Conservation (phyloP, 2,797 vertebrate genomes). For the Rhodeus uyekii region DNA sequence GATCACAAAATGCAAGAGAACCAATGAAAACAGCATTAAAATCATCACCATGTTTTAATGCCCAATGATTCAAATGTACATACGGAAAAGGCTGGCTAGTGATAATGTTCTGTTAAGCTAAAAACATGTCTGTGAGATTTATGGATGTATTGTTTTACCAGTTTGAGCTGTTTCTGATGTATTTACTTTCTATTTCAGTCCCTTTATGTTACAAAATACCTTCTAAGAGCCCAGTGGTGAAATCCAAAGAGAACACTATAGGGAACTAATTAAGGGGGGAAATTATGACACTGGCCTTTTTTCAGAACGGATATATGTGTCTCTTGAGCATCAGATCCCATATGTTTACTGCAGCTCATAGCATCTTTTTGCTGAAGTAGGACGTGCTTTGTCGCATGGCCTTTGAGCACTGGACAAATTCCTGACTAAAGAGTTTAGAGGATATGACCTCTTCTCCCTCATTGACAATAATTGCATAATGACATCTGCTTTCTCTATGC, state of each 20-base stretch:
- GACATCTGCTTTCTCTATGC: slow-evolving; percentile 11
- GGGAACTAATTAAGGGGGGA: neutral
- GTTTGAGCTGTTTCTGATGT: neutral
- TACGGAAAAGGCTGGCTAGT: neutral
- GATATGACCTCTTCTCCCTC: slow-evolving; percentile 46
- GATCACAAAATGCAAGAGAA: neutral
- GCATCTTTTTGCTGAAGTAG: slow-evolving; percentile 27
- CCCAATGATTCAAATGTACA: neutral
- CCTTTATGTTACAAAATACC: neutral
- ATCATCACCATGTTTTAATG: slow-evolving; percentile 25
- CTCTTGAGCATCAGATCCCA: slow-evolving; percentile 15
- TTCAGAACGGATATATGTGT: neutral
- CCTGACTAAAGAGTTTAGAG: slow-evolving; percentile 44
- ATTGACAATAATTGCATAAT: slow-evolving; percentile 50
- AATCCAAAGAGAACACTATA: neutral
- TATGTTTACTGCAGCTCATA: slow-evolving; percentile 23
- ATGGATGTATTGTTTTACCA: neutral
- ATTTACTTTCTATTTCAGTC: neutral
- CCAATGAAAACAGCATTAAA: slow-evolving; percentile 21
- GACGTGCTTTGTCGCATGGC: slow-evolving; percentile 40
- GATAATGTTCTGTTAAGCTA: slow-evolving; percentile 17
- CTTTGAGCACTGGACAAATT: slow-evolving; percentile 42
- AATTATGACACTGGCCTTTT: neutral
- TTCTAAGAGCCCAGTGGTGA: neutral
- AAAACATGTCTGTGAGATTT: slow-evolving; percentile 1